Conservation (phyloP, 2,113 vertebrate species). For the Chunga burmeisteri region DNA sequence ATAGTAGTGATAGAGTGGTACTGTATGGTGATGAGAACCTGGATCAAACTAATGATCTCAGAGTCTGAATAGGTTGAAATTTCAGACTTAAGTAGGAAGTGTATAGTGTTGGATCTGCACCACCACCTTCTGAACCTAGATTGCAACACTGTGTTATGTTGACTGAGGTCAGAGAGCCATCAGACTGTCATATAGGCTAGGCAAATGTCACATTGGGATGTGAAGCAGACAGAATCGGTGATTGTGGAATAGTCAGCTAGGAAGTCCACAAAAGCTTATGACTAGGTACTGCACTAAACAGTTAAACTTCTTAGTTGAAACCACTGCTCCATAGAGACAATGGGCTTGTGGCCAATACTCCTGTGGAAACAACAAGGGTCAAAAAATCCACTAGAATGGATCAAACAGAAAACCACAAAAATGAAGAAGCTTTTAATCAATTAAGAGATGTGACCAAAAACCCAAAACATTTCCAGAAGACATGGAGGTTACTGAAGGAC, state of each 20-base stretch:
- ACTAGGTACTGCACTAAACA: accelerated
- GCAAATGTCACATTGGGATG: background rate
- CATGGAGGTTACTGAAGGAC: background rate
- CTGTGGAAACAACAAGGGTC: background rate
- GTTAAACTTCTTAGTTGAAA: background rate
- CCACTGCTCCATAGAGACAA: background rate
- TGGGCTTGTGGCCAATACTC: background rate
- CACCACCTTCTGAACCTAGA: background rate
- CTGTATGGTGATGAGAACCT: background rate
- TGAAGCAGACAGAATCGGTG: background rate
- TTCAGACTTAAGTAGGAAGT: background rate
- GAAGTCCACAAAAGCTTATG: background rate
- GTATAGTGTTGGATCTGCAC: background rate
- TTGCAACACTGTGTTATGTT: background rate
- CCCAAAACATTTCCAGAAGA: background rate
- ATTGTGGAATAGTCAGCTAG: background rate
- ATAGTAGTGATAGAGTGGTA: background rate
- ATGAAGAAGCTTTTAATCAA: background rate
- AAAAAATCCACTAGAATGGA: background rate
- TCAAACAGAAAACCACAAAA: background rate
- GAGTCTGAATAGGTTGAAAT: background rate
- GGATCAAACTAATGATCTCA: background rate
- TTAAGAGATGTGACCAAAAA: background rate
- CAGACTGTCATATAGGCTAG: background rate
- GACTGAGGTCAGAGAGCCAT: background rate